Evolutionary conservation across 2,113 vertebrate genomes (phyloP), one percentile per base, ranked within the genome.

Genomic region (Neotoma lepida): DNA sequence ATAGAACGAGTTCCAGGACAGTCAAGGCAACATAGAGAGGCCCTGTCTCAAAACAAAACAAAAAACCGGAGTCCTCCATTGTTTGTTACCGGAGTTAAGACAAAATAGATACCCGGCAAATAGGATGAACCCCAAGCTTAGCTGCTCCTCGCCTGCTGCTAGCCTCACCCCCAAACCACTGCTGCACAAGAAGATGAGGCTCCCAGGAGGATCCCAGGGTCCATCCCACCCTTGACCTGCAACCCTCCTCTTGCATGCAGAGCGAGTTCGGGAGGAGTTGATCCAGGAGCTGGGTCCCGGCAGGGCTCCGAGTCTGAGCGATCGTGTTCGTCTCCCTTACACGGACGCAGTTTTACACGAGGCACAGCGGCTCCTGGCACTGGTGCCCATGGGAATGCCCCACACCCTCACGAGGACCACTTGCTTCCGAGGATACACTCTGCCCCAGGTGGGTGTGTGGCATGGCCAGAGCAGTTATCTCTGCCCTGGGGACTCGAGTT

Each of bases 341-440:
- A 98, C 97, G 0, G 88, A 97, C 0, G 97, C 98, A 0, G 96
- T 97, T 51, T 87, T 98, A 33, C 97, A 98, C 0, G 98, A 98
- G 90, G 96, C 93, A 0, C 98, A 98, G 95, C 86, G 98, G 77
- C 96, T 97, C 33, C 89, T 97, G 73, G 97, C 97, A 0, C 93
- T 98, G 39, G 61, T 98, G 61, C 98, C 98, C 63, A 92, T 98
- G 96, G 97, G 97, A 9, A 30, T 98, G 28, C 96, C 97, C 77
- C 98, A 88, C 0, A n/a, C 93, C 46, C 74, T 96, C 56, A 97
- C 85, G 0, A 85, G 8, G 56, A 97, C 97, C 86, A 89, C 97
- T 73, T 24, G 68, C 54, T 97, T 98, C 73, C 84, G 95, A 26
- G 98, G 95, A 26, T 98, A 96, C 68, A 91, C 70, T 61, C 92